Conservation (phyloP, 1,140 invertebrate genomes). For the Orussus abietinus region DNA sequence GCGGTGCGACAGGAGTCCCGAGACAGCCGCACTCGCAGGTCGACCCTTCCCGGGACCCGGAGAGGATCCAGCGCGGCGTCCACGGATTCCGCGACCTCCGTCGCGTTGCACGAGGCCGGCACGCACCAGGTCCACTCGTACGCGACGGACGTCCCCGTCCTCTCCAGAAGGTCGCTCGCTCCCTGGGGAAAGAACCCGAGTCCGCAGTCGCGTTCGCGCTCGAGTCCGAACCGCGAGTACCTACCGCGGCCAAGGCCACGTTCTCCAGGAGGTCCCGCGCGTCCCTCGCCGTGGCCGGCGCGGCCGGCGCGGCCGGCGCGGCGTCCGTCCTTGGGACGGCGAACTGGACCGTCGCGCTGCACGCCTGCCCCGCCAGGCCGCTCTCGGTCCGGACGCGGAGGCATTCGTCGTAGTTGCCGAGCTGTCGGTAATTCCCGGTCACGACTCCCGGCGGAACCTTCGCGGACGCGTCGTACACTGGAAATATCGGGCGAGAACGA, state of each 20-base stretch:
- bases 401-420: conserved; percentile 55
- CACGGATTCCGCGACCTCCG: conserved; percentile 26
- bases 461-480: conserved; percentile 54
- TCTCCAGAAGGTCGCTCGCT: too few species aligned
- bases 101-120: conserved; percentile 33
- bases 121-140: conserved; percentile 42
- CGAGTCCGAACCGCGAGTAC: too few species aligned
- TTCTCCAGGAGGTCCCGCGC: conserved; percentile 29
- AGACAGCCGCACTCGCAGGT: conserved; percentile 26
- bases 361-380: conserved; percentile 36
- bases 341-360: conserved; percentile 32
- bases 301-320: not conserved
- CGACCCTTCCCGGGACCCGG: conserved; percentile 27
- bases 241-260: conserved; percentile 35
- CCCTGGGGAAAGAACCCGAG: too few species aligned
- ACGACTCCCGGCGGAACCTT: conserved; percentile 49
- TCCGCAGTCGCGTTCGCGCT: too few species aligned
- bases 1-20: conserved; percentile 28
- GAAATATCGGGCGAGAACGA: conserved; percentile 18
- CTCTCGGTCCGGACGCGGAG: conserved; percentile 29
- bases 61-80: conserved; percentile 30
- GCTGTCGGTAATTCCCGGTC: conserved; percentile 47
- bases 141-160: conserved; percentile 17
- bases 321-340: conserved; percentile 18
- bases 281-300: conserved; percentile 14